A percentile compares a stretch with the other conserved stretches of the same genome.
These are phyloP conservation scores for Frankliniella intonsa DNA, from an alignment of 2,888 invertebrate species.

Conservation along the genomic window DNA sequence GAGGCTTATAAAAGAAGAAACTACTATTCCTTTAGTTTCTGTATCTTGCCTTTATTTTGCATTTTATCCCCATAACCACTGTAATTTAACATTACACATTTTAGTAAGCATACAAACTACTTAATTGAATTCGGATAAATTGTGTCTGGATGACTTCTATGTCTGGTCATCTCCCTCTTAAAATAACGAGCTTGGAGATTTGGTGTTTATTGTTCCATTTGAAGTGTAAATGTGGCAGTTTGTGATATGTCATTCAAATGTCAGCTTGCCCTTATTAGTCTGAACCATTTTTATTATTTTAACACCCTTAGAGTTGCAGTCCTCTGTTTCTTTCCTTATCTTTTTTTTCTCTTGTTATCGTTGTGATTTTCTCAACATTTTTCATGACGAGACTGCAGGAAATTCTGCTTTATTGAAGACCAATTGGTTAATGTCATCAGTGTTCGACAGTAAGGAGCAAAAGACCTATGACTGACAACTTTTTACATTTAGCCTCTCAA, in stretches of 20 bases:
- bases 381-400: neutral
- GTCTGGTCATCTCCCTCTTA: no score
- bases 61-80: neutral
- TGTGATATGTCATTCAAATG: neutral
- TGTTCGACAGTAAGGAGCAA: neutral
- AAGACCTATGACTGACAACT: slow-evolving; percentile 1
- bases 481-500: neutral
- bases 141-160: no score
- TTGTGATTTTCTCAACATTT: neutral
- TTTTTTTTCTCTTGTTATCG: neutral
- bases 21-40: neutral
- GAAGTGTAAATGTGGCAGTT: neutral
- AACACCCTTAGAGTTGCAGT: neutral
- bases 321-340: neutral
- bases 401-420: no score
- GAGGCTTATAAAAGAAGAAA: neutral
- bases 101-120: neutral
- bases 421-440: no score
- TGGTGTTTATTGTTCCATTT: neutral
- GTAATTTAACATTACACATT: no score
- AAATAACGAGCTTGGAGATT: neutral
- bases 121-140: neutral
- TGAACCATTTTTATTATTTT: slow-evolving; percentile 11
- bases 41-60: slow-evolving; percentile 12
- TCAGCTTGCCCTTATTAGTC: slow-evolving; percentile 1